Conservation (phyloP, 1,140 invertebrate species). For the Hylaeus anthracinus region DNA sequence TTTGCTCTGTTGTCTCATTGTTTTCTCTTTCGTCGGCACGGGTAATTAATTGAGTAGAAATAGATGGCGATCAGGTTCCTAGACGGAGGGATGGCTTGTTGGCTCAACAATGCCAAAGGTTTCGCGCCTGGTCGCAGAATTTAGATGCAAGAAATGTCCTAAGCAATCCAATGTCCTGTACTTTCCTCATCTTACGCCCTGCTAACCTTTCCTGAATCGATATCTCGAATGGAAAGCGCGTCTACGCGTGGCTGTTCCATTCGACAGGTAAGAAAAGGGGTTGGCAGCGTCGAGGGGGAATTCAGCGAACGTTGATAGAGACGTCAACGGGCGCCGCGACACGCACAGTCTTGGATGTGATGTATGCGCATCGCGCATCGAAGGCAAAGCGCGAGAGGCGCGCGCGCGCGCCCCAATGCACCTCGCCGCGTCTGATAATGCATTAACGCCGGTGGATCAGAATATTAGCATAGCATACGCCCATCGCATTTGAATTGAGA, state of each 20-base stretch:
- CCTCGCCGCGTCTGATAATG: constrained; percentile 72
- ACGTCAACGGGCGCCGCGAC: constrained; percentile 16
- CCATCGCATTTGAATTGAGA: constrained; percentile 81
- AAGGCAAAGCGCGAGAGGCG: neutral
- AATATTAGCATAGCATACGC: constrained; percentile 81
- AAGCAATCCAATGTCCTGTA: no score
- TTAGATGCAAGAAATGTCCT: no score
- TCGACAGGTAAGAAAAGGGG: neutral
- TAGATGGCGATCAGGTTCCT: no score
- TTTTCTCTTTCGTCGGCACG: neutral
- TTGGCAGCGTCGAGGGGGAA: neutral
- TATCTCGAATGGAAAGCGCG: no score
- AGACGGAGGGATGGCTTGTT: no score
- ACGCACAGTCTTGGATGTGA: constrained; percentile 22
- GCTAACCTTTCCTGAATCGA: no score
- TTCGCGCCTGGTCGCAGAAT: no score
- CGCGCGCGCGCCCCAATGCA: constrained; percentile 48
- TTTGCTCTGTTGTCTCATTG: no score
- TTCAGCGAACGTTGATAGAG: constrained; percentile 11
- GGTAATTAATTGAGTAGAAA: no score
- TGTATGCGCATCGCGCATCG: constrained; percentile 2
- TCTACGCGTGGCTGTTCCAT: neutral
- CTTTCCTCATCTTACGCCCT: no score
- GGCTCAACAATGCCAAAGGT: no score
- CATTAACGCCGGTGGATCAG: constrained; percentile 75